Evolutionary conservation across 1,140 invertebrate genomes (phyloP).

Genomic region (Ylistrum balloti): DNA sequence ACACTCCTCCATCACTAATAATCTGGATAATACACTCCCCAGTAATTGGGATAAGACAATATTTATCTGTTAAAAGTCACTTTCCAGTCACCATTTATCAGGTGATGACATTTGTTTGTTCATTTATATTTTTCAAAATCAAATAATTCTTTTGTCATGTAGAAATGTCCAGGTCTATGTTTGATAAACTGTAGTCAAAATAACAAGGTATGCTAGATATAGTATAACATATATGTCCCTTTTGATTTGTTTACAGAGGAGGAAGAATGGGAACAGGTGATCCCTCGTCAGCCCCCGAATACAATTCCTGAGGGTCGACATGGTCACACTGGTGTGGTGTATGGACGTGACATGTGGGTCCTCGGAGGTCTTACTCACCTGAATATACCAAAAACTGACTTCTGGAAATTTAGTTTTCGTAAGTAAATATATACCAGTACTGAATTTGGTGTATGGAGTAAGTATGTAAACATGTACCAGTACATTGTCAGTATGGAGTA

Average conservation of each 20-base stretch:
- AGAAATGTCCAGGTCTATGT: too few relatives aligned
- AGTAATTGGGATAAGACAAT: too few relatives aligned
- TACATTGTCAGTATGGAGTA: not conserved
- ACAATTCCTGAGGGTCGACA: constrained; percentile 88
- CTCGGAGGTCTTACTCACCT: constrained; percentile 95
- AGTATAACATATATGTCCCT: too few relatives aligned
- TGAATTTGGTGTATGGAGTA: not conserved
- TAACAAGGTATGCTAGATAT: too few relatives aligned
- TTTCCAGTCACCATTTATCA: too few relatives aligned
- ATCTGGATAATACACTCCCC: too few relatives aligned
- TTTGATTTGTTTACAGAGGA: constrained; percentile 73
- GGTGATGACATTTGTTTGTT: too few relatives aligned
- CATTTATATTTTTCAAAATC: too few relatives aligned
- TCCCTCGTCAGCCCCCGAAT: constrained; percentile 55
- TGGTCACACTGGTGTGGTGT: constrained; percentile 92
- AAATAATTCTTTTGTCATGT: too few relatives aligned
- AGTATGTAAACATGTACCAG: not conserved
- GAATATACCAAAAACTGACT: constrained; percentile 89
- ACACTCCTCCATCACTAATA: too few relatives aligned
- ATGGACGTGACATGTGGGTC: constrained; percentile 91
- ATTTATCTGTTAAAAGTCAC: too few relatives aligned
- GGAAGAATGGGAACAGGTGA: constrained; percentile 81
- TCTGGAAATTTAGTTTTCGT: constrained; percentile 92
- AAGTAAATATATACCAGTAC: constrained; percentile 64
- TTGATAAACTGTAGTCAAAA: too few relatives aligned